These are phyloP conservation scores for Hirtodrosophila duncani DNA, from an alignment of 2,888 invertebrate genomes.

Conservation along the genomic window DNA sequence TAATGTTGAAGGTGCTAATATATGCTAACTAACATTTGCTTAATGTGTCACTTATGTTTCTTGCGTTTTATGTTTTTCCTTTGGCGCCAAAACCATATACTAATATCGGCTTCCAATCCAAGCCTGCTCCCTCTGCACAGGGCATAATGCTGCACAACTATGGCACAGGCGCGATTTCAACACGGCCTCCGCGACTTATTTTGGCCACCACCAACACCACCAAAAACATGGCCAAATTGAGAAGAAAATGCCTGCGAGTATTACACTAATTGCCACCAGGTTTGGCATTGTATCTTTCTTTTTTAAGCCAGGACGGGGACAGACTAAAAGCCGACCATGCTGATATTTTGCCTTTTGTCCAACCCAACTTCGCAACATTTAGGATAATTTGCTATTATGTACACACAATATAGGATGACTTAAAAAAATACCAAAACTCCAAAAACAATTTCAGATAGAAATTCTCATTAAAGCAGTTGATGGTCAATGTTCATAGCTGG, in stretches of 20 bases:
- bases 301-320: slow-evolving; percentile 1
- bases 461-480: too few relatives aligned
- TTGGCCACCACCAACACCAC: slow-evolving; percentile 23
- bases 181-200: slow-evolving; percentile 34
- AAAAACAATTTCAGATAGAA: too few relatives aligned
- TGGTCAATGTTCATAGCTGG: too few relatives aligned
- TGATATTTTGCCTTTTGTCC: slow-evolving; percentile 25
- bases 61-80: too few relatives aligned
- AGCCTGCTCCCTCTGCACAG: too few relatives aligned
- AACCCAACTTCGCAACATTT: too few relatives aligned
- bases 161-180: slow-evolving; percentile 28
- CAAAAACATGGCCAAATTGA: slow-evolving; percentile 33
- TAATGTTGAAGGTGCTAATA: slow-evolving; percentile 19
- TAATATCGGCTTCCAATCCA: too few relatives aligned
- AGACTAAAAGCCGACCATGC: slow-evolving; percentile 20
- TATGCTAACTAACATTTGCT: slow-evolving; percentile 15
- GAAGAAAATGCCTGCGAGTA: slow-evolving; percentile 38
- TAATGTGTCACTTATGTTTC: slow-evolving; percentile 4
- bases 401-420: too few relatives aligned
- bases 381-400: too few relatives aligned
- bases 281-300: slow-evolving; percentile 13
- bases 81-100: too few relatives aligned
- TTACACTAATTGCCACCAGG: slow-evolving; percentile 38
- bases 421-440: too few relatives aligned
- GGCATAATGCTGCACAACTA: too few relatives aligned